Evolutionary conservation across 1,140 invertebrate species (phyloP).

Genomic region (Diprion similis): DNA sequence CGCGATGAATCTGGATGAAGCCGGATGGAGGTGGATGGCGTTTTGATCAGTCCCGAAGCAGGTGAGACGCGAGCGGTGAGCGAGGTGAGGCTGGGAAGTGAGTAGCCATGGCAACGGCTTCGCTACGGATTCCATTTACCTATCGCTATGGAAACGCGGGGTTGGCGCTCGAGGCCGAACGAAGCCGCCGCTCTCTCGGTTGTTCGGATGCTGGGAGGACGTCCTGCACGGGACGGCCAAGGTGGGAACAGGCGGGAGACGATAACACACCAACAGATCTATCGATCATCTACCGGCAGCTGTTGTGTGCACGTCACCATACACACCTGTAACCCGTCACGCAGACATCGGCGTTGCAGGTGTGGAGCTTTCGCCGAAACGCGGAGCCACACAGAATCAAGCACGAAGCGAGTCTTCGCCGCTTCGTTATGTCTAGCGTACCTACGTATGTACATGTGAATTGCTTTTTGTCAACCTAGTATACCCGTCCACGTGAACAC

Average conservation of each 20-base stretch:
- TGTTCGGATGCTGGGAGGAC: slow-evolving; percentile 3
- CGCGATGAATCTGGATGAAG: neutral
- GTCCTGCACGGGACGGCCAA: slow-evolving; percentile 34
- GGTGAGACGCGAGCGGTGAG: slow-evolving; percentile 33
- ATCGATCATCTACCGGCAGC: slow-evolving; percentile 42
- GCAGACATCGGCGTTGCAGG: neutral
- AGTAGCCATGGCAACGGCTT: slow-evolving; percentile 60
- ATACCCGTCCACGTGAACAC: too few species aligned
- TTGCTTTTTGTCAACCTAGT: too few species aligned
- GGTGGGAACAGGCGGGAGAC: slow-evolving; percentile 32
- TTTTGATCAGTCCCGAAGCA: slow-evolving; percentile 44
- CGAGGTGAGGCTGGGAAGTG: slow-evolving; percentile 47
- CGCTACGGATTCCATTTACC: slow-evolving; percentile 61
- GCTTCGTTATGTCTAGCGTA: too few species aligned
- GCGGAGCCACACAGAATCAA: too few species aligned
- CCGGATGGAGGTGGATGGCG: slow-evolving; percentile 18
- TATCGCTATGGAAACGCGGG: slow-evolving; percentile 61
- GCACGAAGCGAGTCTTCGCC: too few species aligned
- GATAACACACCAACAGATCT: slow-evolving; percentile 46
- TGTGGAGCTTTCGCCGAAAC: too few species aligned
- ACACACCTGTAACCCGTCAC: slow-evolving; percentile 16
- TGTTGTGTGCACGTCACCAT: slow-evolving; percentile 25
- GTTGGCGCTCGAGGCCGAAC: slow-evolving; percentile 52
- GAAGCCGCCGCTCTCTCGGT: slow-evolving; percentile 20
- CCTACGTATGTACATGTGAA: too few species aligned